Conservation (phyloP, 2,888 invertebrate species). For the Rotaria socialis region DNA sequence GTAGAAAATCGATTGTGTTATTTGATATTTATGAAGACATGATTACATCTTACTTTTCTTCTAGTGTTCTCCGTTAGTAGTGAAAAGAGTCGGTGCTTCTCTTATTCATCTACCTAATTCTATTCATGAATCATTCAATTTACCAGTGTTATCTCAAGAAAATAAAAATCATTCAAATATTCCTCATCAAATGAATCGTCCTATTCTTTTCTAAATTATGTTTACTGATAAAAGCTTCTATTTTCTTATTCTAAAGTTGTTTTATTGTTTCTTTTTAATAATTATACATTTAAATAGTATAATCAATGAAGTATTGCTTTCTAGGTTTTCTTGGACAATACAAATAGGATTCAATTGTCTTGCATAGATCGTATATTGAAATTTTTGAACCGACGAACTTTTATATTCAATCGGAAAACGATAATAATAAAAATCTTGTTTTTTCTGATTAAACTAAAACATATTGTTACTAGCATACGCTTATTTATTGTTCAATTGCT, state of each 20-base stretch:
- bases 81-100: slow-evolving; percentile 81
- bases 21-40: background rate
- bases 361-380: too few relatives aligned
- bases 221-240: too few relatives aligned
- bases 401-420: too few relatives aligned
- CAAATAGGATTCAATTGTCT: background rate
- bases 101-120: slow-evolving; percentile 65
- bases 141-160: background rate
- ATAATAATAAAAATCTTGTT: too few relatives aligned
- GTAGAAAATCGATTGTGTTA: slow-evolving; percentile 52
- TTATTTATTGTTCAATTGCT: background rate
- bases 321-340: background rate
- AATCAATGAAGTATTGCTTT: too few relatives aligned
- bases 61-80: slow-evolving; percentile 72
- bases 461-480: background rate
- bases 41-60: slow-evolving; percentile 52
- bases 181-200: background rate
- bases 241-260: background rate
- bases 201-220: background rate
- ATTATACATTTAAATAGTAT: too few relatives aligned
- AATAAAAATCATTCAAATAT: background rate
- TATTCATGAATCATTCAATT: background rate
- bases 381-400: too few relatives aligned
- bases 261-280: background rate
- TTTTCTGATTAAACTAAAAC: background rate